A percentile compares a stretch with the other conserved stretches of the same genome.
Conservation (phyloP, 1,140 invertebrate species). For the Bacillus rossius region DNA sequence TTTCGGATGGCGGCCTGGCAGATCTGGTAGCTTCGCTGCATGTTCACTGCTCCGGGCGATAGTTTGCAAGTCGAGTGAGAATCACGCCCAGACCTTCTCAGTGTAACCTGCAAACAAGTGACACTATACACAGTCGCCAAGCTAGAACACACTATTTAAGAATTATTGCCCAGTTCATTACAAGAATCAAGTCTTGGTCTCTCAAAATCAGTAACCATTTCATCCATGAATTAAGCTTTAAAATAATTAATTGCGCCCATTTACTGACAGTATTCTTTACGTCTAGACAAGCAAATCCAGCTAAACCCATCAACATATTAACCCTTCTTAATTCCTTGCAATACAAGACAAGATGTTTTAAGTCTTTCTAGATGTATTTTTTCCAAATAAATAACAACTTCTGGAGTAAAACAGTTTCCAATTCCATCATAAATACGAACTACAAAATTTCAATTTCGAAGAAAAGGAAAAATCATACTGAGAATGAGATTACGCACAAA, state of each 20-base stretch:
- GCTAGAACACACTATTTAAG: too few species aligned
- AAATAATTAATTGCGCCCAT: not conserved
- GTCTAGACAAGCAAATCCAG: not conserved
- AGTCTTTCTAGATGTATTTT: too few species aligned
- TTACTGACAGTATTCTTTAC: too few species aligned
- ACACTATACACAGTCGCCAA: too few species aligned
- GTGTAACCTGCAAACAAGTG: not conserved
- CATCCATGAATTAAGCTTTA: not conserved
- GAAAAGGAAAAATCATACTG: not conserved
- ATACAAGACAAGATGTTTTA: too few species aligned
- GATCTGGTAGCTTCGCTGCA: conserved; percentile 92
- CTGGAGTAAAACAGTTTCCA: too few species aligned
- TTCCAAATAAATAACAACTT: too few species aligned
- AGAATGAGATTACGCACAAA: not conserved
- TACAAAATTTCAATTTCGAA: not conserved
- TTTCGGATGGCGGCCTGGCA: conserved; percentile 93
- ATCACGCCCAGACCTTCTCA: conserved; percentile 18
- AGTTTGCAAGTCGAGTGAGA: conserved; percentile 57
- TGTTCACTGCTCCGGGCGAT: conserved; percentile 81
- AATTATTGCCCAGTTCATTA: too few species aligned
- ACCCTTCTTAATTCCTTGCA: too few species aligned
- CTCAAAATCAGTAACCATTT: conserved; percentile 6
- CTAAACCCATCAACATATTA: too few species aligned
- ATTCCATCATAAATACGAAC: not conserved
- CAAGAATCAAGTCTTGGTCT: not conserved